Conservation (phyloP, 2,797 vertebrate species). For the Pseudochromis fuscus region DNA sequence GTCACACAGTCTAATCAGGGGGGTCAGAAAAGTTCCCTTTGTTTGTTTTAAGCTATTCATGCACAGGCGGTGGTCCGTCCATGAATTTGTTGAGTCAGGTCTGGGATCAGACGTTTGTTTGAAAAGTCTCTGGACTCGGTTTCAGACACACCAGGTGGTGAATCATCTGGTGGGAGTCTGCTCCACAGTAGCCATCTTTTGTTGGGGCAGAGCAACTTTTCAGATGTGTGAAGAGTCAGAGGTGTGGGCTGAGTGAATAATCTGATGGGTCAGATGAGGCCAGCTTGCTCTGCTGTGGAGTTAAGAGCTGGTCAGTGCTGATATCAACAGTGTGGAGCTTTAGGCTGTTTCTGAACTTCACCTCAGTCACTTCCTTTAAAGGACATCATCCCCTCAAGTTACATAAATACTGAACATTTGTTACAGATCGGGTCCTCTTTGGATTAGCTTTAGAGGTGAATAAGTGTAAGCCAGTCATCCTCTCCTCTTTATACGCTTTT, state of each 20-base stretch:
- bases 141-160: conserved; percentile 42
- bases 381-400: background rate
- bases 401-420: background rate
- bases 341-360: background rate
- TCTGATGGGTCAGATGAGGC: background rate
- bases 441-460: background rate
- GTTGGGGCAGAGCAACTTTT: conserved; percentile 4
- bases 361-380: background rate
- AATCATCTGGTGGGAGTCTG: conserved; percentile 52
- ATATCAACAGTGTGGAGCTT: conserved; percentile 2
- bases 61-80: conserved; percentile 8
- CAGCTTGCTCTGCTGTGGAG: background rate
- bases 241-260: conserved; percentile 33
- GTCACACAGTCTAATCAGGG: background rate
- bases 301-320: background rate
- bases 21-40: background rate
- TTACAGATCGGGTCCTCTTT: too few relatives aligned
- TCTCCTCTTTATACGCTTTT: background rate
- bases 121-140: conserved; percentile 18
- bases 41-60: conserved; percentile 1
- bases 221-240: conserved; percentile 28
- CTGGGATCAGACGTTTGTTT: conserved; percentile 43
- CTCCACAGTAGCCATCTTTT: conserved; percentile 43
- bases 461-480: background rate
- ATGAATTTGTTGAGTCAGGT: conserved; percentile 44